Base-by-base conservation (phyloP, 2,888 invertebrate species). In the Agriopis leucophaearia region DNA sequence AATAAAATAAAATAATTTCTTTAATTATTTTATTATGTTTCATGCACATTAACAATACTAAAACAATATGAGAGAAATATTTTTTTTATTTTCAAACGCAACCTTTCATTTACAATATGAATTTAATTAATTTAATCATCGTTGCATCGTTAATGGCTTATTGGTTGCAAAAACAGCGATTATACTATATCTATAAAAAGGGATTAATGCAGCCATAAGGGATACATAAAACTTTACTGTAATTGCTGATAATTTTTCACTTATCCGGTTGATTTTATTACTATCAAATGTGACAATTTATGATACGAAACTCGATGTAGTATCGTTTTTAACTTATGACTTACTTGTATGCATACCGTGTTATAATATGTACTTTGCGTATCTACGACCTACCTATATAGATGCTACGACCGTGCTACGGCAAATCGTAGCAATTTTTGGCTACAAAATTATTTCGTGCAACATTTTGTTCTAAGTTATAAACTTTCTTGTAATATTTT, bases 161-260 rank as follows among this genome's bases (percentile, higher is more conserved):
- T 42, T 50, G 56, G 27, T 51, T 16, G 50, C 64, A 51, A 45
- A 57, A 52, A 51, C 51, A 0, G 35, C 16, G 42, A n/a, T 47
- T 40, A 50, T 63, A 7, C 8, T 54, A 36, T 48, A 47, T 40
- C 55, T 57, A 38, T 48, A 59, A 59, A n/a, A 58, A 64, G 47
- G 40, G 12, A 47, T 40, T 58, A 59, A 58, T 36, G 45, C 12
- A 5, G 18, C 45, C 15, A 47, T 47, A 59, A 54, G 54, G 58
- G 48, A 55, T 42, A 35, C 59, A 59, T 65, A 60, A 65, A 65
- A n/a, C 42, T 59, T 65, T 47, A 65, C 48, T 48, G 59, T 48
- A 54, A 48, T 60, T 60, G 59, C 48, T 42, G 42, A 54, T 59
- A 60, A 59, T 58, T 58, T 51, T 52, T 64, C 51, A 45, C 44